Evolutionary conservation across 2,113 vertebrate genomes (phyloP).

Genomic region (Aegotheles bennettii): DNA sequence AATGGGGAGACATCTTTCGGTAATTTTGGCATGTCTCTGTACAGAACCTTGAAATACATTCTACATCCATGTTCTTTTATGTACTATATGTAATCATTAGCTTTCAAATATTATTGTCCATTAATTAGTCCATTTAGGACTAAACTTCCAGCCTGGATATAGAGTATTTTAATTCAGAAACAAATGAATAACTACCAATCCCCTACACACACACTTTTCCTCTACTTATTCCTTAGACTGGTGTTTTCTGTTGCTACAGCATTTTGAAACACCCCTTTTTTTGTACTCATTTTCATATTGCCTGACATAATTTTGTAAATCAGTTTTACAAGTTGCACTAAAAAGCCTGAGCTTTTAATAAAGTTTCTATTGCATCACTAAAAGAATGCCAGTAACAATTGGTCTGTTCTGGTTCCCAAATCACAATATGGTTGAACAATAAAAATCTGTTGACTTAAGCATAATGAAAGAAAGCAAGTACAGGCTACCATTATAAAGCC

Average conservation of each 20-base stretch:
- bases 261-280: not conserved
- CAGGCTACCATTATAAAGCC: not conserved
- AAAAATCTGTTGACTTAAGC: not conserved
- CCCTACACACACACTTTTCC: accelerated
- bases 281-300: not conserved
- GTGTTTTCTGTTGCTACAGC: not conserved
- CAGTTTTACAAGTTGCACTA: not conserved
- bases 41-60: not conserved
- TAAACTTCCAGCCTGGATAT: not conserved
- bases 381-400: not conserved
- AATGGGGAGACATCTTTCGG: not conserved
- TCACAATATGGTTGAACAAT: not conserved
- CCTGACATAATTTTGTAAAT: not conserved
- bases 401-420: not conserved
- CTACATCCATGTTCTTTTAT: not conserved
- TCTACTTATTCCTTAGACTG: not conserved
- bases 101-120: no score
- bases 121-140: not conserved
- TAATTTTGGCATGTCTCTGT: not conserved
- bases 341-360: not conserved
- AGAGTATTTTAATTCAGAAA: not conserved
- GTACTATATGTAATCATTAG: not conserved
- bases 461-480: not conserved
- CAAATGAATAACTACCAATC: not conserved
- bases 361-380: not conserved